Evolutionary conservation across 1,140 invertebrate genomes (phyloP).

Genomic region (Drosophila kohkoa): DNA sequence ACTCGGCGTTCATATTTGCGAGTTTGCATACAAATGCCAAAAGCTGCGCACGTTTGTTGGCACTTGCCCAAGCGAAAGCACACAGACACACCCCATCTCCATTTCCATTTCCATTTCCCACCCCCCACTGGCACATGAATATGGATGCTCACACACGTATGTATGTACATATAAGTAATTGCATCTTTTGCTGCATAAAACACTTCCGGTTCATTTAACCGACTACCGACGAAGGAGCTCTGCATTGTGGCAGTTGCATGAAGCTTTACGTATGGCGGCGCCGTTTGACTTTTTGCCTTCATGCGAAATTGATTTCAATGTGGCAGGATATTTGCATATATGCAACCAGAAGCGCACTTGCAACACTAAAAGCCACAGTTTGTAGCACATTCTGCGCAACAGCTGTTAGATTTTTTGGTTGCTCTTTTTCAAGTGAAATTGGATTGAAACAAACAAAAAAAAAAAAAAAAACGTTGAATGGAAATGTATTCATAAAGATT

Average conservation of each 20-base stretch:
- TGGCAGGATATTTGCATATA: conserved; percentile 41
- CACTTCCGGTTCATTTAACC: conserved; percentile 77
- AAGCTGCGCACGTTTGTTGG: conserved; percentile 48
- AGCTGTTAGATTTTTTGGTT: conserved; percentile 8
- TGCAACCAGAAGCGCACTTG: conserved; percentile 10
- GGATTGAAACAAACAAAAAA: conserved; percentile 12
- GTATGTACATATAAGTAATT: conserved; percentile 58
- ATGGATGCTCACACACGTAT: background rate
- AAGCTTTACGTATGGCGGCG: conserved; percentile 35
- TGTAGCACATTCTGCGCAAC: conserved; percentile 9
- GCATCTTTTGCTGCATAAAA: conserved; percentile 67
- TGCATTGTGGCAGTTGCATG: conserved; percentile 18
- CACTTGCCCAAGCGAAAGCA: conserved; percentile 23
- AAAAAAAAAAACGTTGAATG: background rate
- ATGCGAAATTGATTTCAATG: conserved; percentile 49
- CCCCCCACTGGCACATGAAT: background rate
- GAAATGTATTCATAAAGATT: conserved; percentile 27
- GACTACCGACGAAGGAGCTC: conserved; percentile 32
- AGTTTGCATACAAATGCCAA: conserved; percentile 60
- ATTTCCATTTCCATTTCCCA: background rate
- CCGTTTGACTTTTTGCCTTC: conserved; percentile 37
- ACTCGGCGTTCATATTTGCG: conserved; percentile 59
- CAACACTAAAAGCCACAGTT: conserved; percentile 16
- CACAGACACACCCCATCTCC: background rate
- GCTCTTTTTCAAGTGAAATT: conserved; percentile 22